Evolutionary conservation across 1,140 invertebrate genomes (phyloP), one percentile per base, ranked within the genome.

Genomic region (Acyrthosiphon pisum): DNA sequence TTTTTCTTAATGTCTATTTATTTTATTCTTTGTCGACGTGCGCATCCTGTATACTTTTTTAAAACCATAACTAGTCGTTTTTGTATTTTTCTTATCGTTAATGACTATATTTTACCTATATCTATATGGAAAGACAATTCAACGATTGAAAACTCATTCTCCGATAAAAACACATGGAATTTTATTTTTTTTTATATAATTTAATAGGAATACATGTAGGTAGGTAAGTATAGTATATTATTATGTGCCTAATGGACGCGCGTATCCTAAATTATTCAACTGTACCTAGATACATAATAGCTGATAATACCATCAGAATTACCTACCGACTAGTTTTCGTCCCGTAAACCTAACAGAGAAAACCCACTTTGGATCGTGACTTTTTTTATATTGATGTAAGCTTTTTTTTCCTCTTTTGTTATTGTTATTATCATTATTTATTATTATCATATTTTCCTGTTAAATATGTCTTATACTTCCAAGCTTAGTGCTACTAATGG

Each of bases 81-180:
- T 68, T n/a, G 60, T 68, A 68, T 68, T 68, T 68, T 68, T 68
- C 60, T 68, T n/a, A 68, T 68, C 60, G 30, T 68, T 68, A 68
- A 68, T 68, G 30, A 68, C 60, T n/a, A n/a, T n/a, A n/a, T n/a
- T n/a, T 60, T 60, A n/a, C 60, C 30, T n/a, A n/a, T n/a, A n/a
- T n/a, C n/a, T 68, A 68, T 30, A 68, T 23, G 30, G 60, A 68
- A 68, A n/a, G 6, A 68, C 60, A 68, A 68, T 68, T 68, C 60
- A n/a, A 68, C 60, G 60, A 18, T 68, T 68, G 60, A n/a, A 68
- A n/a, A 68, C 30, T 68, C 60, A 68, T 68, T 30, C 1, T 68
- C 60, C 60, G 60, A 76, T 76, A 76, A 76, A n/a, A 76, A 76
- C 30, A n/a, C 14, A 30, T 14, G n/a, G 18, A 76, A 76, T 76